Conservation (phyloP, 92 coral and sea anemone genomes). For the Epizoanthus scotinus region DNA sequence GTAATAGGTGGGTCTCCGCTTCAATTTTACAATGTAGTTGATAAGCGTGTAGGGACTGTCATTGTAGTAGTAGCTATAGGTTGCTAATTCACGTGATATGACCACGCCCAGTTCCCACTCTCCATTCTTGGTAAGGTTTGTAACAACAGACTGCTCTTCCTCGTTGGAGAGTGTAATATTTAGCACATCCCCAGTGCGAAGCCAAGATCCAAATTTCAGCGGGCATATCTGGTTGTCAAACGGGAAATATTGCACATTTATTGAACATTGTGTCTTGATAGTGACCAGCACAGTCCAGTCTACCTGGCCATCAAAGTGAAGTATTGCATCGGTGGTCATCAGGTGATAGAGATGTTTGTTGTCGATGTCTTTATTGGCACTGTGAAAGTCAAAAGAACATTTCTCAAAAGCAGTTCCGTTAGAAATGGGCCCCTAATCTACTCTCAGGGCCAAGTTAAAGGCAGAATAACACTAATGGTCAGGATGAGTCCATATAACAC, state of each 20-base stretch:
- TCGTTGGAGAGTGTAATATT: background rate
- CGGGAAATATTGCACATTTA: background rate
- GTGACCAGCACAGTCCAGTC: background rate
- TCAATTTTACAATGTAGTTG: conserved; percentile 9
- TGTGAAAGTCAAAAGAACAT: background rate
- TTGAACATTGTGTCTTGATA: background rate
- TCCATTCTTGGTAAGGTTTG: conserved; percentile 29
- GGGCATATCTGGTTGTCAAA: background rate
- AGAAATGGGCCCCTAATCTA: too few relatives aligned
- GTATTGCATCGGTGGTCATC: background rate
- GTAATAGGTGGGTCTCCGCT: conserved; percentile 41
- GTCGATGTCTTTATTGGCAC: background rate
- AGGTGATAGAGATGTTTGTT: background rate
- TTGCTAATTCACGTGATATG: background rate
- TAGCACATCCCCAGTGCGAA: background rate
- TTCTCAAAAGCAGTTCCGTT: too few relatives aligned
- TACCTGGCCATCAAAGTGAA: background rate
- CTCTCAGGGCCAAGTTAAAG: too few relatives aligned
- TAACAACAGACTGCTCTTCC: background rate
- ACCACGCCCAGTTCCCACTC: conserved; percentile 39
- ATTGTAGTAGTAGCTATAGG: background rate
- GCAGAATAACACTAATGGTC: too few relatives aligned
- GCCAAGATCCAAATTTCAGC: background rate
- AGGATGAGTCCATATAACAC: too few relatives aligned
- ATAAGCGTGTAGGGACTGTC: conserved; percentile 6